These are phyloP conservation scores for Acanthaster planci DNA, from an alignment of 35 echinoderm and acorn worm species.

Conservation along the genomic window DNA sequence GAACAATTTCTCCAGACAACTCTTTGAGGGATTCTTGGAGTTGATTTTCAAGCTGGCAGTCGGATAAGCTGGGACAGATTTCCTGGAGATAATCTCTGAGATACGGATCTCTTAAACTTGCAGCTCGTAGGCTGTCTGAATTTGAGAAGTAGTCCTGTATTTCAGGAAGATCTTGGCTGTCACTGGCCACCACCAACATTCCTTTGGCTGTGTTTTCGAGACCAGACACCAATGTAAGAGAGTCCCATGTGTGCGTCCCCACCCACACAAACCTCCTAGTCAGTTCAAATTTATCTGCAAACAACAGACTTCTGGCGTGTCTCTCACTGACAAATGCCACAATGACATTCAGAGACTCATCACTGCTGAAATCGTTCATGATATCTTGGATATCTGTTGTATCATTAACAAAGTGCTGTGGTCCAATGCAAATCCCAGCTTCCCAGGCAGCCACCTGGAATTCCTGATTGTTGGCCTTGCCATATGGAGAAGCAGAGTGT, in stretches of 20 bases:
- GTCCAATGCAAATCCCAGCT: slow-evolving; percentile 32
- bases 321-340: slow-evolving; percentile 21
- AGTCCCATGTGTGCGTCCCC: slow-evolving; percentile 20
- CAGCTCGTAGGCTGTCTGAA: not conserved
- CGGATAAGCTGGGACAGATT: not conserved
- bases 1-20: not conserved
- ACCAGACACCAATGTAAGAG: not conserved
- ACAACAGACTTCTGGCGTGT: slow-evolving; percentile 4
- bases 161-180: slow-evolving; percentile 6
- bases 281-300: not conserved
- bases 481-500: slow-evolving; percentile 29
- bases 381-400: not conserved
- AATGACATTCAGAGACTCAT: not conserved
- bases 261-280: slow-evolving; percentile 22
- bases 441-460: not conserved
- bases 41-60: not conserved
- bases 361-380: not conserved
- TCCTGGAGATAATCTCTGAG: not conserved
- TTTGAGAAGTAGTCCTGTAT: slow-evolving; percentile 17
- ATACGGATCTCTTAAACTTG: not conserved
- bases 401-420: slow-evolving; percentile 7
- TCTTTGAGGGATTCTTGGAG: not conserved
- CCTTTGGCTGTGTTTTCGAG: not conserved
- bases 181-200: not conserved
- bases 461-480: slow-evolving; percentile 8